These are phyloP conservation scores for Calliopum simillimum DNA, from an alignment of 2,888 invertebrate genomes.

Conservation along the genomic window DNA sequence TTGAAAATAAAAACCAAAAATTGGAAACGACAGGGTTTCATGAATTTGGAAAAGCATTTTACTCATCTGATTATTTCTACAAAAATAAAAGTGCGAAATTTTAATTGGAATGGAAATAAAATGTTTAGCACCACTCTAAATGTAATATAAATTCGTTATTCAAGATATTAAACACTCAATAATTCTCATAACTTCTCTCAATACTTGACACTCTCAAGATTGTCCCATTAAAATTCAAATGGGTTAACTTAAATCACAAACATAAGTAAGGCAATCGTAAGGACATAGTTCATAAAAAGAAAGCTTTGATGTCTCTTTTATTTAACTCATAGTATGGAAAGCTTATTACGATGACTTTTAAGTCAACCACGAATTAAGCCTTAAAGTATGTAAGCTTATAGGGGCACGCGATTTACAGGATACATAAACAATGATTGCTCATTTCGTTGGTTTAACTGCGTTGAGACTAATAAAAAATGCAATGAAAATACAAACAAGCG, in stretches of 20 bases:
- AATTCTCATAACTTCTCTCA: background rate
- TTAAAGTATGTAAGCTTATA: no score
- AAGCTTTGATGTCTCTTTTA: background rate
- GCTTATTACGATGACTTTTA: background rate
- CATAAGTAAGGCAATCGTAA: slow-evolving; percentile 21
- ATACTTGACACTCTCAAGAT: background rate
- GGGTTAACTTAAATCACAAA: background rate
- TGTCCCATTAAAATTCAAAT: slow-evolving; percentile 4
- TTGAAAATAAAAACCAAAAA: no score
- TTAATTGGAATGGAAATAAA: no score
- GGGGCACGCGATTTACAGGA: slow-evolving; percentile 1
- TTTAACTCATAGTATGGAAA: background rate
- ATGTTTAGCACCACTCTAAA: no score
- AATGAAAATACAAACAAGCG: slow-evolving; percentile 31
- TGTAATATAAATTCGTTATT: no score
- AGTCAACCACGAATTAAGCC: background rate
- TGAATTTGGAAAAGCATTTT: no score
- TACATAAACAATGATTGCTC: slow-evolving; percentile 1
- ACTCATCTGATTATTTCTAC: no score
- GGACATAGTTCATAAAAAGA: slow-evolving; percentile 15
- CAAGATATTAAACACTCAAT: no score
- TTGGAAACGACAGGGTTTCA: no score
- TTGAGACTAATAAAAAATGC: slow-evolving; percentile 25
- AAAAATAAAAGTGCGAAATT: no score
- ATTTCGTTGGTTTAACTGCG: slow-evolving; percentile 17